Evolutionary conservation across 2,113 vertebrate species (phyloP), one percentile per base, ranked within the genome.

Genomic region (Eublepharis macularius): DNA sequence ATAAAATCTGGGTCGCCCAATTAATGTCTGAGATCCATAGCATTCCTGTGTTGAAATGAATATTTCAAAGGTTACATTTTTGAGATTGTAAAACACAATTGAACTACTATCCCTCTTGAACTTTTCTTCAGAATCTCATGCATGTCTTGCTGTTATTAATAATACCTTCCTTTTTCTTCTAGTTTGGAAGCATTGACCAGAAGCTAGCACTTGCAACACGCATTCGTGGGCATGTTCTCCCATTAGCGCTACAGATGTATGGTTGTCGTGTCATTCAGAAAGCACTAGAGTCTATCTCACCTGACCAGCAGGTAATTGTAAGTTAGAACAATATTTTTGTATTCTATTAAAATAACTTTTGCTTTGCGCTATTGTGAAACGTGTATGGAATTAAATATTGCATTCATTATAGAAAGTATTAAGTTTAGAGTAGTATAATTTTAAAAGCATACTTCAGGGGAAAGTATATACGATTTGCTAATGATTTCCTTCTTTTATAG

Each of bases 281-380:
- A 93, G 98, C 98, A 4, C 94, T 99, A n/a, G 98, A 99, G 93
- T 99, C 98, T 70, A 98, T 99, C 92, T 98, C 98, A 90, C 98
- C 98, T 94, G 98, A 99, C 96, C 98, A 99, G 97, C 98, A 99
- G 98, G 98, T 99, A 98, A 98, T 98, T 98, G 98, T 98, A 98
- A 98, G 98, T 98, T 96, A 96, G 95, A 95, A 88, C 94, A 93
- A 87, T 80, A 84, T 88, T 92, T 95, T 91, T 91, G 77, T 82
- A 86, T 90, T 76, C 82, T 91, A 91, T 83, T n/a, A 49, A 72
- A 84, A 11, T 81, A 45, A 69, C 45, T 19, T 69, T 45, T 11
- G 6, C 34, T 57, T 78, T 87, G 49, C 65, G 81, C 78, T 34
- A 24, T 81, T 70, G 87, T 76, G 54, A 1, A 80, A 21, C 51